These are phyloP conservation scores for Nasonia giraulti DNA, from an alignment of 1,140 invertebrate genomes.

Conservation along the genomic window DNA sequence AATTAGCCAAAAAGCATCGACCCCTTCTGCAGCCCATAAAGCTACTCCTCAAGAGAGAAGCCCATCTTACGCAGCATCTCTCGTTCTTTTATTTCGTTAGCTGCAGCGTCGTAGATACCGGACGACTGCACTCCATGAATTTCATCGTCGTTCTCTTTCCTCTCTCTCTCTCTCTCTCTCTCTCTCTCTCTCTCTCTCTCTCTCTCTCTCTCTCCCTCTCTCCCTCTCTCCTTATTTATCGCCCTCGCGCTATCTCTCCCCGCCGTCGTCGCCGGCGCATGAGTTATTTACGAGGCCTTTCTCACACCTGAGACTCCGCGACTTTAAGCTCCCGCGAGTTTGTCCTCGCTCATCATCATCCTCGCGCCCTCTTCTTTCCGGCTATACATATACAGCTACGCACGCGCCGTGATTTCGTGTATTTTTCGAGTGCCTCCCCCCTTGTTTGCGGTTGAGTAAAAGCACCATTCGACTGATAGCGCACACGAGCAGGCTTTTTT, in stretches of 20 bases:
- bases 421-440: not conserved
- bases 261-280: conserved; percentile 8
- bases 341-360: conserved; percentile 1
- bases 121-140: conserved; percentile 36
- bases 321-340: conserved; percentile 35
- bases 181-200: not conserved
- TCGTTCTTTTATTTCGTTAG: conserved; percentile 22
- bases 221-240: conserved; percentile 32
- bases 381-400: not conserved
- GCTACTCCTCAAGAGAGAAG: too few species aligned
- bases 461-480: too few species aligned
- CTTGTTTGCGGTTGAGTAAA: too few species aligned
- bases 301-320: not conserved
- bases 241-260: not conserved
- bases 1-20: not conserved
- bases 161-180: not conserved
- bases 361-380: not conserved
- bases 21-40: too few species aligned
- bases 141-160: conserved; percentile 2
- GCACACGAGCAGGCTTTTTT: too few species aligned
- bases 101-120: not conserved
- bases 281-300: conserved; percentile 39
- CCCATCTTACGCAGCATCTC: not conserved
- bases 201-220: not conserved
- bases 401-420: not conserved